Percentiles rank a stretch among this genome's conserved stretches.
These are phyloP conservation scores for Coronaproctus castanopsis DNA, from an alignment of 2,888 invertebrate genomes.

Conservation along the genomic window DNA sequence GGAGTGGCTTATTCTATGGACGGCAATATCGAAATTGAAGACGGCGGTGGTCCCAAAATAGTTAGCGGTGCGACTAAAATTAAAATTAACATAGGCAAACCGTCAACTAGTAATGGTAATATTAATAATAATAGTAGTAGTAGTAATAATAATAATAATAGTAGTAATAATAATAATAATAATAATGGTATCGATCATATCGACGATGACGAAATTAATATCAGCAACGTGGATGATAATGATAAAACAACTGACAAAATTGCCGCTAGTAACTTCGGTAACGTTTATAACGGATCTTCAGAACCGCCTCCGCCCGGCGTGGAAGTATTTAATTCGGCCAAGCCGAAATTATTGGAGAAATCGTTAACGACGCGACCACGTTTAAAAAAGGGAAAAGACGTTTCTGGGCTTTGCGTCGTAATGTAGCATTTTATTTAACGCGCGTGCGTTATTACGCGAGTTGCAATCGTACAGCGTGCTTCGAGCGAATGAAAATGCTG, in stretches of 20 bases:
- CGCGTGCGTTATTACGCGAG: too few species aligned
- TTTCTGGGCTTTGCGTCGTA: conserved; percentile 69
- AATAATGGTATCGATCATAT: conserved; percentile 9
- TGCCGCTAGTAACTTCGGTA: conserved; percentile 8
- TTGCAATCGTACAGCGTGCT: too few species aligned
- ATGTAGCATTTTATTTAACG: conserved; percentile 46
- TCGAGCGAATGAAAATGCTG: too few species aligned
- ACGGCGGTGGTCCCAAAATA: conserved; percentile 28
- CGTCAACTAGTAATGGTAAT: conserved; percentile 22
- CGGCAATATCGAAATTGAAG: conserved; percentile 49
- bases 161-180: conserved; percentile 5
- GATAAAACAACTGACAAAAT: conserved; percentile 9
- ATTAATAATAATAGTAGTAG: neutral
- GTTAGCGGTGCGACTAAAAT: conserved; percentile 37
- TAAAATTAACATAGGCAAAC: conserved; percentile 63
- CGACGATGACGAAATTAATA: neutral
- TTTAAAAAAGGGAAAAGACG: conserved; percentile 50
- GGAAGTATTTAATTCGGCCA: conserved; percentile 19
- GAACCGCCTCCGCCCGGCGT: conserved; percentile 40
- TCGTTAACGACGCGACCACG: conserved; percentile 49
- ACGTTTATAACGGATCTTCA: conserved; percentile 16
- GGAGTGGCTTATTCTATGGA: conserved; percentile 47
- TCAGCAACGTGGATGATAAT: neutral
- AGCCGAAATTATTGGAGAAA: conserved; percentile 29
- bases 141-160: neutral